These are phyloP conservation scores for Rallus limicola DNA, from an alignment of 2,113 vertebrate genomes.

Conservation along the genomic window DNA sequence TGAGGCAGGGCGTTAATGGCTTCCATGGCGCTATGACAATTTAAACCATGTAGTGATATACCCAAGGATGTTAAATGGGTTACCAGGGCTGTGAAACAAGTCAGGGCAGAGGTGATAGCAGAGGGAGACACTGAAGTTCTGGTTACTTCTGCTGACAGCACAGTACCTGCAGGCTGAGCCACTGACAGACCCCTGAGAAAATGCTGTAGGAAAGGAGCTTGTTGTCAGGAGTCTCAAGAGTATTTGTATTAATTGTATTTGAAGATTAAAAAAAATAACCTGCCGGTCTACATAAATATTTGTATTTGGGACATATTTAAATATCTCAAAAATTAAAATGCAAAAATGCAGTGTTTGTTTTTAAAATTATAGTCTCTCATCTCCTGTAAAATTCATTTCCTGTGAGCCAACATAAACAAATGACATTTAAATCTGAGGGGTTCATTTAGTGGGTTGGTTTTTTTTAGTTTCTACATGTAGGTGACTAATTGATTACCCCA, in stretches of 20 bases:
- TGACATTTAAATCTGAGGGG: not conserved
- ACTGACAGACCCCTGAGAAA: not conserved
- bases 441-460: not conserved
- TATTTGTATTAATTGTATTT: not conserved
- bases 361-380: not conserved
- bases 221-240: not conserved
- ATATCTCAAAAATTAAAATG: not conserved
- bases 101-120: rapidly evolving
- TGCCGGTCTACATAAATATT: not conserved
- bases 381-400: not conserved
- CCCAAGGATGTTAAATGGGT: not conserved
- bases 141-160: not conserved
- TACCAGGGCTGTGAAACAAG: not conserved
- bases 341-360: not conserved
- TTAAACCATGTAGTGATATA: not conserved
- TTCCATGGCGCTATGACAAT: not conserved
- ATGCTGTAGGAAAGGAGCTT: not conserved
- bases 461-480: not conserved
- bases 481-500: not conserved
- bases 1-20: not conserved
- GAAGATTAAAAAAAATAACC: not conserved
- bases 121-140: not conserved
- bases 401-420: not conserved
- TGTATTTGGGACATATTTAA: not conserved
- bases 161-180: not conserved